Percentiles rank a stretch among this genome's conserved stretches.
These are phyloP conservation scores for Drosophila longiperda DNA, from an alignment of 2,888 invertebrate species.

Conservation along the genomic window DNA sequence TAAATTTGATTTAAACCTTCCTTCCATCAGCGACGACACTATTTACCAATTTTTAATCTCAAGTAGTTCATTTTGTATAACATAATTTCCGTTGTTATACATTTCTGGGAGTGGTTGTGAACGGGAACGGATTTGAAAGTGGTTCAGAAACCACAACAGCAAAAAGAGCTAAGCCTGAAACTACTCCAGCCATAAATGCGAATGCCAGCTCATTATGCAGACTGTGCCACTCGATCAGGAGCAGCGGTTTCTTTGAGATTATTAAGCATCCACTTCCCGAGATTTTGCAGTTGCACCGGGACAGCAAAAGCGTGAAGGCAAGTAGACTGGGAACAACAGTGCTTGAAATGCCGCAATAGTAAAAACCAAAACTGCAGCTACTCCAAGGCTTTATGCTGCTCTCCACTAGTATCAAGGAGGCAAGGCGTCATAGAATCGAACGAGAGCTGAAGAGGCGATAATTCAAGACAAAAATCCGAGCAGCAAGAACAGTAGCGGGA, in stretches of 20 bases:
- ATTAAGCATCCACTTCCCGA: neutral
- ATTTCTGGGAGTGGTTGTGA: neutral
- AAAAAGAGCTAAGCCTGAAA: neutral
- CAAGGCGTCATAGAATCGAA: neutral
- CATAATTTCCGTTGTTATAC: neutral
- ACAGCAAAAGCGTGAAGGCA: too few species aligned
- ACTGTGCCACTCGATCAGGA: neutral
- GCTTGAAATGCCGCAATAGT: neutral
- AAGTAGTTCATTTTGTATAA: neutral
- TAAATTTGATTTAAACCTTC: constrained; percentile 31
- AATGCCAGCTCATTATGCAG: neutral
- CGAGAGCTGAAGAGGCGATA: neutral
- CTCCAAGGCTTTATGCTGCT: neutral
- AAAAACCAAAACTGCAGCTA: neutral
- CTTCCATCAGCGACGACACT: neutral
- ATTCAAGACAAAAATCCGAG: too few species aligned
- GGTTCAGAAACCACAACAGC: too few species aligned
- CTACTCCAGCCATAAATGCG: neutral
- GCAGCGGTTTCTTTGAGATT: neutral
- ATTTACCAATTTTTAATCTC: constrained; percentile 1
- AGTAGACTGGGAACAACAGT: neutral
- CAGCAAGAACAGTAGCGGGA: too few species aligned
- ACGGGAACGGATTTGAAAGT: neutral
- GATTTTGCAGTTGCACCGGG: neutral
- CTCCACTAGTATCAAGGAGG: too few species aligned